A percentile compares a stretch with the other conserved stretches of the same genome.
Conservation (phyloP, 2,797 vertebrate species). For the Atherinosoma microstoma region DNA sequence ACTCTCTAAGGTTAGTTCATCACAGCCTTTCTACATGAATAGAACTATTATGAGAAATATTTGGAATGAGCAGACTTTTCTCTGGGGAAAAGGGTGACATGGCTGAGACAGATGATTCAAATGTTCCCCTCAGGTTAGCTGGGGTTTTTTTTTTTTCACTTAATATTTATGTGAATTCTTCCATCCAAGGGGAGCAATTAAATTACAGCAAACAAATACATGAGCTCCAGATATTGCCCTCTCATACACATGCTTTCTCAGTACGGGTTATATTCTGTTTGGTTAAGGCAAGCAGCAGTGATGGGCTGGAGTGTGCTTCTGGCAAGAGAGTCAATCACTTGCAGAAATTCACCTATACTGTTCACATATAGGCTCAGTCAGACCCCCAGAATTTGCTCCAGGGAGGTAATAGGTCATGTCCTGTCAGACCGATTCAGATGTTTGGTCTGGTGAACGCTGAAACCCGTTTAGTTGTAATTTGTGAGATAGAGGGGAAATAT, state of each 20-base stretch:
- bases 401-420: background rate
- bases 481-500: slow-evolving; percentile 2
- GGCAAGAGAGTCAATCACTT: too few relatives aligned
- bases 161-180: slow-evolving; percentile 16
- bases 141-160: slow-evolving; percentile 46
- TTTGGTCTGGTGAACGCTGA: background rate
- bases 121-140: slow-evolving; percentile 2
- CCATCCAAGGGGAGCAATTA: slow-evolving; percentile 16
- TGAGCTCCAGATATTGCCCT: background rate
- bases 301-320: too few relatives aligned
- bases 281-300: too few relatives aligned
- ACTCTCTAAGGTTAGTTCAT: background rate
- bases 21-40: background rate
- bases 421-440: background rate
- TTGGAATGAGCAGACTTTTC: background rate
- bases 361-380: background rate
- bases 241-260: background rate
- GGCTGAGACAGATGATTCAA: slow-evolving; percentile 1
- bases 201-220: slow-evolving; percentile 16
- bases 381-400: background rate
- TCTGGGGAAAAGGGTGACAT: background rate
- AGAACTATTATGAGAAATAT: background rate
- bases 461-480: slow-evolving; percentile 1
- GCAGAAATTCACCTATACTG: background rate
- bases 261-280: too few relatives aligned